Evolutionary conservation across 23 tunicate genomes (phyloP).

Genomic region (Phallusia fumigata): DNA sequence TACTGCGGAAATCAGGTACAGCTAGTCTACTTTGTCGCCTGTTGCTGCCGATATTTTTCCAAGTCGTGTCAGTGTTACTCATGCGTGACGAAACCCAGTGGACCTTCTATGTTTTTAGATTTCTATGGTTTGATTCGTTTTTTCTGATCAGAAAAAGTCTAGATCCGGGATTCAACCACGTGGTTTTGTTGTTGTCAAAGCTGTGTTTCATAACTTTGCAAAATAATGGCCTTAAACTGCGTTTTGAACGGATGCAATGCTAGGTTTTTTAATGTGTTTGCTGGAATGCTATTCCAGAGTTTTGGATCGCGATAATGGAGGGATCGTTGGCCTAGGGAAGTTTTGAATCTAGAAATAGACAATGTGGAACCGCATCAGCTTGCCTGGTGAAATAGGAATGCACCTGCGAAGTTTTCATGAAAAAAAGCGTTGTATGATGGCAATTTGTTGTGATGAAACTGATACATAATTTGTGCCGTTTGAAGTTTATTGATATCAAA

Average conservation of each 20-base stretch:
- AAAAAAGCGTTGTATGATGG: not conserved
- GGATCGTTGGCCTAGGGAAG: not conserved
- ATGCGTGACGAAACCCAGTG: too few species aligned
- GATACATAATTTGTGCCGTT: too few species aligned
- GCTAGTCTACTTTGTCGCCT: too few species aligned
- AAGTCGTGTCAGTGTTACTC: too few species aligned
- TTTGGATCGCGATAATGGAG: not conserved
- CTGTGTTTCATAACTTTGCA: too few species aligned
- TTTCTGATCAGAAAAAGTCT: too few species aligned
- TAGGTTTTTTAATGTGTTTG: not conserved
- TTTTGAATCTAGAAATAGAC: not conserved
- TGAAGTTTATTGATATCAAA: slow-evolving; percentile 2
- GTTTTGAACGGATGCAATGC: not conserved
- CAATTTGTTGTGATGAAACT: not conserved
- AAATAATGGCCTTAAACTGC: not conserved
- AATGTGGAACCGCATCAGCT: not conserved
- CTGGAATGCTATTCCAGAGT: not conserved
- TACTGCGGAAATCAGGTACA: too few species aligned
- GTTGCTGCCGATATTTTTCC: too few species aligned
- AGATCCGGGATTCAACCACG: too few species aligned
- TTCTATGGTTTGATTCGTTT: too few species aligned
- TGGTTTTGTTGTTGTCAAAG: too few species aligned
- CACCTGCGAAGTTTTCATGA: not conserved
- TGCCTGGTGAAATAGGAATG: not conserved
- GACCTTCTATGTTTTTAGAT: too few species aligned